Base-by-base conservation (phyloP, 2,113 vertebrate genomes). In the Mus pahari region DNA sequence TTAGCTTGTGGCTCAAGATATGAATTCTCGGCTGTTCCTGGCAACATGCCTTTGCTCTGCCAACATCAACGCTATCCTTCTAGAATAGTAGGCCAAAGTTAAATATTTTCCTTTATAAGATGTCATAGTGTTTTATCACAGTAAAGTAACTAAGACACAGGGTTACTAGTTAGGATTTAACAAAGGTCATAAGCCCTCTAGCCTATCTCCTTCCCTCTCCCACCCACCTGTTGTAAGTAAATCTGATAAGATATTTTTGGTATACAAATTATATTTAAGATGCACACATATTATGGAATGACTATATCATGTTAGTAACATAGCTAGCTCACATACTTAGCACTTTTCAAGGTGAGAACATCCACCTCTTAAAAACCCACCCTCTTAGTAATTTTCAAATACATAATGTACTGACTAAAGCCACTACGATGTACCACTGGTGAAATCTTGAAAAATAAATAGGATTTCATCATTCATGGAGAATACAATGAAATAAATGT, bases 311-410 rank as follows among this genome's bases (percentile, higher is more conserved):
- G 12, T 82, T 71, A 90, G n/a, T 89, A 84, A 53, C 14, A 90
- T 33, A 70, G 14, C 50, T 90, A 90, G 28, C 22, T 79, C 42
- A 79, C 11, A 71, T 42, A 89, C 14, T 91, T 62, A 71, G 3
- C 55, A 89, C 4, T 86, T 71, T 74, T 78, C 70, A 36, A 71
- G 42, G 10, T 62, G 4, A 90, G 50, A 79, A 86, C 50, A 86
- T 45, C n/a, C n/a, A n/a, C n/a, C n/a, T n/a, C n/a, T 90, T 89
- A 89, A 94, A 86, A 94, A 75, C 66, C 31, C 39, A 55, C 48
- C 48, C 42, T 73, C 36, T 87, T 55, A 55, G 45, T 45, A 58
- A 73, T 82, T 73, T 81, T 74, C 36, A 74, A 66, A 60, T 33
- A 92, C 26, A 64, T 42, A 50, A 79, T 36, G 39, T 22, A 82